Percentiles rank a stretch among this genome's conserved stretches.
These are phyloP conservation scores for Lophochroa leadbeateri DNA, from an alignment of 2,113 vertebrate genomes.

Conservation along the genomic window DNA sequence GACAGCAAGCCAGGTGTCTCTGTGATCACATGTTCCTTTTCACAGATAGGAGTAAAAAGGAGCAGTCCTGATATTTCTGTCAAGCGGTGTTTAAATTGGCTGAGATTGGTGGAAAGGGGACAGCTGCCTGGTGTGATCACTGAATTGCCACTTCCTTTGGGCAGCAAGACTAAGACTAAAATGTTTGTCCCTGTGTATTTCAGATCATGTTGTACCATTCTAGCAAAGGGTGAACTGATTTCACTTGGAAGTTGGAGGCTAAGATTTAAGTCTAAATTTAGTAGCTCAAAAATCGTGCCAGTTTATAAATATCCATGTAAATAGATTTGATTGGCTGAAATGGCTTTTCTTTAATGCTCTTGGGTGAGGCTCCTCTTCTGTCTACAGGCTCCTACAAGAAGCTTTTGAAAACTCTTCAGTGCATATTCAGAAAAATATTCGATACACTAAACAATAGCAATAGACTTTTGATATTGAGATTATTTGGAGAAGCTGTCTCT, in stretches of 20 bases:
- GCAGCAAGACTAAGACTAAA: not conserved
- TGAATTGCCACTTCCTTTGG: not conserved
- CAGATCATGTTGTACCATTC: not conserved
- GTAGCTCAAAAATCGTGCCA: not conserved
- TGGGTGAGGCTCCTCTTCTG: not conserved
- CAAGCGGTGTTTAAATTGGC: not conserved
- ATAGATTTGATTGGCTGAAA: conserved; percentile 11
- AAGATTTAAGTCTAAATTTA: conserved; percentile 40
- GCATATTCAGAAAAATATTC: not conserved
- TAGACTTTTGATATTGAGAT: not conserved
- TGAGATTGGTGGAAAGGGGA: not conserved
- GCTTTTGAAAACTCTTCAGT: not conserved
- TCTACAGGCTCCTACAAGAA: not conserved
- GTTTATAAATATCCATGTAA: conserved; percentile 21
- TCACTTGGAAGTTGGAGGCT: not conserved
- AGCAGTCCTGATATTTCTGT: not conserved
- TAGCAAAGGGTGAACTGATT: not conserved
- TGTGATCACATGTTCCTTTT: not conserved
- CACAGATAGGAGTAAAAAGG: not conserved
- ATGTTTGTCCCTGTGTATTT: not conserved
- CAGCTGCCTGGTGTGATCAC: not conserved
- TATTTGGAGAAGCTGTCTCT: not conserved
- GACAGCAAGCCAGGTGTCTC: not conserved
- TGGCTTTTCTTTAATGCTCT: not conserved
- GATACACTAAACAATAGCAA: not conserved